A percentile compares a stretch with the other conserved stretches of the same genome.
Evolutionary conservation across 2,797 vertebrate genomes (phyloP).

Genomic region (Otus scops): DNA sequence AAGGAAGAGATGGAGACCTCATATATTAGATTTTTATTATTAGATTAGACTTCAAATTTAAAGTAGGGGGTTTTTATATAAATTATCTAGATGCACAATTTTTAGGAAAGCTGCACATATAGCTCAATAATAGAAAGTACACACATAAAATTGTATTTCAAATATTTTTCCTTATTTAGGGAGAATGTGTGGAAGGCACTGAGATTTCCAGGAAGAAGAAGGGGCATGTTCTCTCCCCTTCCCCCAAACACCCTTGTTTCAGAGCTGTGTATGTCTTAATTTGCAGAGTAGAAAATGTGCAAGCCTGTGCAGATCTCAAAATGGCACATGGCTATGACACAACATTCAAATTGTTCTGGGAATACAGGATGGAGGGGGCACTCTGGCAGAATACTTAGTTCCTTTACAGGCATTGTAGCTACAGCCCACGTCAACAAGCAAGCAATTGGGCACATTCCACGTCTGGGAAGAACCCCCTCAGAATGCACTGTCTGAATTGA

Average conservation of each 20-base stretch:
- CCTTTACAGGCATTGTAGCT: not conserved
- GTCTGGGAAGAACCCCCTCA: constrained; percentile 8
- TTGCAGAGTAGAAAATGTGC: not conserved
- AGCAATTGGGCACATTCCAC: not conserved
- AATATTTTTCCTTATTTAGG: not conserved
- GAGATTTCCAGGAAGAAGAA: not conserved
- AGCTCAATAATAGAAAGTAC: not conserved
- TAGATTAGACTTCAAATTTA: not conserved
- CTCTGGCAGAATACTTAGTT: constrained; percentile 40
- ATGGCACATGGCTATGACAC: constrained; percentile 22
- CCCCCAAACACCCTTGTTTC: not conserved
- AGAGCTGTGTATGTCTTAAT: not conserved
- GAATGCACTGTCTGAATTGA: not conserved
- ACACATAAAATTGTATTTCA: not conserved
- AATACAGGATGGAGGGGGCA: constrained; percentile 39
- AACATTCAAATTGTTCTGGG: constrained; percentile 41
- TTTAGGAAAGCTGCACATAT: not conserved
- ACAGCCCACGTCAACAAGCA: constrained; percentile 21
- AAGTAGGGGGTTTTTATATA: not conserved
- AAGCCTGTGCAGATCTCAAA: not conserved
- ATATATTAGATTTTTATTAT: not conserved
- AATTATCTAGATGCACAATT: not conserved
- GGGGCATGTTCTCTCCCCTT: not conserved
- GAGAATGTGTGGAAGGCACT: not conserved
- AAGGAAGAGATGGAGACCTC: not conserved